Base-by-base conservation (phyloP, 2,888 invertebrate genomes). In the Polietes domitor region DNA sequence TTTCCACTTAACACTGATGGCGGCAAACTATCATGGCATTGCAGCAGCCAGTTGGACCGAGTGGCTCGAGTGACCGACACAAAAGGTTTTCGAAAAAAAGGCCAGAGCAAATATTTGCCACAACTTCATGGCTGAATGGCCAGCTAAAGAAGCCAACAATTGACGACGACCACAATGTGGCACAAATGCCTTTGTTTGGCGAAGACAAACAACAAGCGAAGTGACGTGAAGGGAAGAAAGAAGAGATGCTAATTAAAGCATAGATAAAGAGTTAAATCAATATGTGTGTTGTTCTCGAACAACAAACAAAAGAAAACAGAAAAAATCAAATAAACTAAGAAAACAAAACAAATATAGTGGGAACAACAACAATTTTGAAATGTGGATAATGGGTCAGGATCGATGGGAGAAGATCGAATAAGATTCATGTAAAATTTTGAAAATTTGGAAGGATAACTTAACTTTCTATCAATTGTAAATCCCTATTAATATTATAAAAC, bases 191-290 rank as follows among this genome's bases (percentile, higher is more conserved):
- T 65, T 0, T 63, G 58, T 21, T 65, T 65, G 41, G 50, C 50
- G 78, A 70, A 58, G 53, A 82, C 77, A 74, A 47, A 53, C 21
- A 78, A 32, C 55, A 75, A 37, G 37, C 12, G 7, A 3, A 32
- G 72, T 75, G n/a, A n/a, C n/a, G n/a, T n/a, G n/a, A n/a, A n/a
- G n/a, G n/a, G n/a, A n/a, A n/a, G n/a, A 43, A 75, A 72, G 75
- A 78, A 78, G 81, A 81, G 81, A 81, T 81, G 84, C 81, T 84
- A 84, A 84, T 84, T 81, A 78, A 81, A 81, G 75, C 80, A 21
- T 72, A 61, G 75, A 72, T 58, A 73, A 73, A 73, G 43, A 61
- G 41, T 58, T 61, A 73, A 61, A 61, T 61, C 58, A 73, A 73
- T 73, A 73, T 7, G n/a, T 50, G n/a, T 71, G 17, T 68, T 68